Conservation (phyloP, 2,888 invertebrate species). For the Drosophila siamana region DNA sequence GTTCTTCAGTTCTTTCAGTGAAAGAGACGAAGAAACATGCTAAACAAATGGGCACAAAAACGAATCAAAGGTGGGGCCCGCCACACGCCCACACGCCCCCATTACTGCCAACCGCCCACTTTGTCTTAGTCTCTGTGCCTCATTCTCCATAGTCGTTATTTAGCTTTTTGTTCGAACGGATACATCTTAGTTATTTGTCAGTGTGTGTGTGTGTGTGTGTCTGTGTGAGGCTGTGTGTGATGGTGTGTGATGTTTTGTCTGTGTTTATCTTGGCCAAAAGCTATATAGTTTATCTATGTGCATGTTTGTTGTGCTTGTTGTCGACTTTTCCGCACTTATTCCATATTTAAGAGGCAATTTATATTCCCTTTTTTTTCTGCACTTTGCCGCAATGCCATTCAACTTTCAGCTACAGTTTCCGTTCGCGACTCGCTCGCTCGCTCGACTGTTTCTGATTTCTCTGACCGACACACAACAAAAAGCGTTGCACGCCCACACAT, state of each 20-base stretch:
- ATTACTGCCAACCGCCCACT: constrained; percentile 66
- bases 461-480: constrained; percentile 45
- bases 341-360: constrained; percentile 85
- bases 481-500: constrained; percentile 46
- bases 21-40: constrained; percentile 21
- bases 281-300: constrained; percentile 80
- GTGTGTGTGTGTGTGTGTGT: constrained; percentile 19
- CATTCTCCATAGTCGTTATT: constrained; percentile 47
- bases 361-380: constrained; percentile 82
- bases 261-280: constrained; percentile 77
- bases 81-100: constrained; percentile 48
- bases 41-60: constrained; percentile 56
- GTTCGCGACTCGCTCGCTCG: constrained; percentile 50
- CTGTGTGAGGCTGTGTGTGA: constrained; percentile 10
- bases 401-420: constrained; percentile 79
- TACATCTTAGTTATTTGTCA: constrained; percentile 62
- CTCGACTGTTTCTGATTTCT: constrained; percentile 71
- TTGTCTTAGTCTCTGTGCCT: constrained; percentile 52
- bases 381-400: constrained; percentile 71
- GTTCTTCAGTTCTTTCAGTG: constrained; percentile 34
- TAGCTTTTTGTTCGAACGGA: constrained; percentile 54
- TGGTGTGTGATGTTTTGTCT: constrained; percentile 16
- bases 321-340: constrained; percentile 82
- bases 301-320: constrained; percentile 70
- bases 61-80: constrained; percentile 49